Conservation (phyloP, 2,888 invertebrate genomes). For the Cecidostiba fungosa region DNA sequence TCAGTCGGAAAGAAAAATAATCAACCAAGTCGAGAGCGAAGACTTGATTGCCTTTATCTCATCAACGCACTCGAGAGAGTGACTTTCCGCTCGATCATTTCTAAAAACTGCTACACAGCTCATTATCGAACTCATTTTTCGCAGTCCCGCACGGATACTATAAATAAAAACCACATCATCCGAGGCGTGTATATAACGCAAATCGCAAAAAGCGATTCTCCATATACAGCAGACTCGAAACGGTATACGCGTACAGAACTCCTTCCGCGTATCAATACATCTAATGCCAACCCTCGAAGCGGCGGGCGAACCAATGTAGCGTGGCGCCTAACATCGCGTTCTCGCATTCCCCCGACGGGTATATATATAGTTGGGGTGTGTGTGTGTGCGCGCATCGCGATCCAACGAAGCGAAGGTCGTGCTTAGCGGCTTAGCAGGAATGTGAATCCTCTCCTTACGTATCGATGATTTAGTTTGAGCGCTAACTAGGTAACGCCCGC, state of each 20-base stretch:
- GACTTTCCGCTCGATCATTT: not conserved
- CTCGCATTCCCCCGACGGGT: not conserved
- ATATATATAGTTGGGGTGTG: not conserved
- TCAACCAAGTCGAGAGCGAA: not conserved
- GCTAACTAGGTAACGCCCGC: conserved; percentile 66
- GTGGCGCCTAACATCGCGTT: not conserved
- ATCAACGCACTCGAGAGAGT: not conserved
- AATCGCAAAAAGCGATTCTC: not conserved
- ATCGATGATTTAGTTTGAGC: conserved; percentile 62
- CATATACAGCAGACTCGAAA: not conserved
- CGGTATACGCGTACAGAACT: not conserved
- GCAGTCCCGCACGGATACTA: not conserved
- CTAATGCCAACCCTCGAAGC: not conserved
- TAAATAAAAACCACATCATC: not conserved
- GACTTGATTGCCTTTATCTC: conserved; percentile 14
- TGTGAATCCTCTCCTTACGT: conserved; percentile 58
- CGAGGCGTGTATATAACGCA: not conserved
- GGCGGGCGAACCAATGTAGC: not conserved
- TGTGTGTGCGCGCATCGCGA: conserved; percentile 55
- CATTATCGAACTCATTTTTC: too few relatives aligned
- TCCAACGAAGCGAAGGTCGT: conserved; percentile 44
- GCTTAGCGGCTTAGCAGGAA: conserved; percentile 36
- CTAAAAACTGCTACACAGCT: not conserved
- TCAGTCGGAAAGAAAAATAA: not conserved
- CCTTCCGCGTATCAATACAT: conserved; percentile 7